Evolutionary conservation across 2,113 vertebrate genomes (phyloP).

Genomic region (Suricata suricatta): DNA sequence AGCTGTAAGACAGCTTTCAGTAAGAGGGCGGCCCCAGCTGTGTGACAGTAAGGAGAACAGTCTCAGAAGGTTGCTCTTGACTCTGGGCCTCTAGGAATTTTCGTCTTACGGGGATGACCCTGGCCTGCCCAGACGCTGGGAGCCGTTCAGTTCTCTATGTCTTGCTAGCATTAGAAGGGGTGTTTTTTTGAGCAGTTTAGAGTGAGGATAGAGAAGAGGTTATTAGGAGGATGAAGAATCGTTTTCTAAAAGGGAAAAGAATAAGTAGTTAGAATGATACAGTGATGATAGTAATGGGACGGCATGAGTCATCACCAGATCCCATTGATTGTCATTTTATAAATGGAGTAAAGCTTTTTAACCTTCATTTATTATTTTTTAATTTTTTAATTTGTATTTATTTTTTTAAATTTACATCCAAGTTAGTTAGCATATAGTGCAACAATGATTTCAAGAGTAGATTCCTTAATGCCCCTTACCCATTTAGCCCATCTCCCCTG

Average conservation of each 20-base stretch:
- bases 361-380: not conserved
- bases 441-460: too few species aligned
- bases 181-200: not conserved
- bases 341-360: slow-evolving; percentile 33
- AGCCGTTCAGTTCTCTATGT: not conserved
- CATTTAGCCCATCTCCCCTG: too few species aligned
- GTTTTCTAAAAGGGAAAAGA: slow-evolving; percentile 5
- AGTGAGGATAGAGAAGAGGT: not conserved
- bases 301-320: not conserved
- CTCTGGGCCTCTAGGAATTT: not conserved
- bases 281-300: not conserved
- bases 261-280: not conserved
- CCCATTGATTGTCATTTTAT: not conserved
- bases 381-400: too few species aligned
- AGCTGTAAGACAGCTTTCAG: not conserved
- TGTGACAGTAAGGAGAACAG: not conserved
- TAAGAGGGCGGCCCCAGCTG: not conserved
- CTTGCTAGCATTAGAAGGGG: not conserved
- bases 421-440: too few species aligned
- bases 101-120: not conserved
- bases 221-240: not conserved
- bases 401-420: too few species aligned
- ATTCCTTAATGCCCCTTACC: too few species aligned
- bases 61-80: not conserved
- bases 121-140: not conserved